Conservation (phyloP, 2,113 vertebrate genomes). For the Corydoras sp. region DNA sequence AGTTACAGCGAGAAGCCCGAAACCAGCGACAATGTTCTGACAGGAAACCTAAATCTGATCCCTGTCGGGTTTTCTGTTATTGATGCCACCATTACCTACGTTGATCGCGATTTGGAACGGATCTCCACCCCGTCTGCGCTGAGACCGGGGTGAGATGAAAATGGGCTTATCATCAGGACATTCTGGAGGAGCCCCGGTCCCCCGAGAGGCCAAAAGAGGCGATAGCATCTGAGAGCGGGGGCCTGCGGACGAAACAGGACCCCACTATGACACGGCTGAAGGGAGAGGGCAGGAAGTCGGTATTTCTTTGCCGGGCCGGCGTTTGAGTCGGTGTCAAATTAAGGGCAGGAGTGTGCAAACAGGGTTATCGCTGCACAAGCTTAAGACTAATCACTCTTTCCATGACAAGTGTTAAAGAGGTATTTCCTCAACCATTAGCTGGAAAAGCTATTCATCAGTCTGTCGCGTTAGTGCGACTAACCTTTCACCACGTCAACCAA, state of each 20-base stretch:
- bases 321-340: conserved; percentile 29
- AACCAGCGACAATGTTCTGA: neutral
- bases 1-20: neutral
- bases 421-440: conserved; percentile 47
- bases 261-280: conserved; percentile 17
- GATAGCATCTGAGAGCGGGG: conserved; percentile 38
- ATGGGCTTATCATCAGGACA: conserved; percentile 43
- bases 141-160: conserved; percentile 33
- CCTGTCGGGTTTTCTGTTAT: conserved; percentile 3
- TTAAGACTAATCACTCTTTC: conserved; percentile 43
- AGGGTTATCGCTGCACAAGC: conserved; percentile 38
- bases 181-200: conserved; percentile 24
- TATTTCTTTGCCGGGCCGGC: conserved; percentile 15
- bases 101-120: conserved; percentile 12
- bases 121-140: conserved; percentile 9
- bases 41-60: conserved; percentile 11
- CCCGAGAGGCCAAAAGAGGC: conserved; percentile 23
- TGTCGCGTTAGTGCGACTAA: conserved; percentile 51
- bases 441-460: conserved; percentile 52
- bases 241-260: conserved; percentile 30
- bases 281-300: conserved; percentile 3
- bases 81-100: conserved; percentile 8
- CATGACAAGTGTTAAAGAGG: conserved; percentile 52
- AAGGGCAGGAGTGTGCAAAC: conserved; percentile 33
- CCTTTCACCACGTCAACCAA: conserved; percentile 56